Base-by-base conservation (phyloP, 2,797 vertebrate species). In the Sylvilagus floridanus region DNA sequence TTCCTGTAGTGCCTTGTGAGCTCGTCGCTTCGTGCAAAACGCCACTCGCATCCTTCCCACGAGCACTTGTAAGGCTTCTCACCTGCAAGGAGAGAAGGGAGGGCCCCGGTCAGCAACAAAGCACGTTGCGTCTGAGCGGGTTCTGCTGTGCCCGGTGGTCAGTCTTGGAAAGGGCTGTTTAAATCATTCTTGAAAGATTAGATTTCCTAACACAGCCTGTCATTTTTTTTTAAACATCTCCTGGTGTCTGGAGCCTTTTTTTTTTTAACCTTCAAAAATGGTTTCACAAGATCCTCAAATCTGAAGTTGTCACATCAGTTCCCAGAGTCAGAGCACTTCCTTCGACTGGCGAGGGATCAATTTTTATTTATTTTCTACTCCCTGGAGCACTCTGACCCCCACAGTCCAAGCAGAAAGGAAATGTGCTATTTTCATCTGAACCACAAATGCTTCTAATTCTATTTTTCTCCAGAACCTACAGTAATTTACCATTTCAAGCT, bases 61-160 rank as follows among this genome's bases (percentile, higher is more conserved):
- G 99, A 99, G 98, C 99, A 99, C 98, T 99, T 99, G 98, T 99
- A 99, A 97, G 99, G 99, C 99, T 99, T 99, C 99, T 99, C 99
- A 99, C 99, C 99, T 99, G 98, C 91, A 97, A 78, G 94, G 96
- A 97, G 96, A 96, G 96, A 98, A 4, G 60, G 94, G 95, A 94
- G 14, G 71, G 96, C 93, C 93, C 90, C 11, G 95, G 97, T 98
- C 96, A 98, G 95, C 0, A 0, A 88, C 81, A 92, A 62, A 76
- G 94, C 24, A 71, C 84, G 68, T 84, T 32, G 32, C 0, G 2
- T 9, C 47, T 1, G 4, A 63, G 35, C 7, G 1, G n/a, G 35
- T 28, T 62, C 60, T 63, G 62, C 37, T 60, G 19, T 57, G 26
- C 19, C 66, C 21, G 4, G 22, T 35, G 6, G 50, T 21, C 17